Conservation (phyloP, 2,113 vertebrate genomes). For the Apodemus speciosus region DNA sequence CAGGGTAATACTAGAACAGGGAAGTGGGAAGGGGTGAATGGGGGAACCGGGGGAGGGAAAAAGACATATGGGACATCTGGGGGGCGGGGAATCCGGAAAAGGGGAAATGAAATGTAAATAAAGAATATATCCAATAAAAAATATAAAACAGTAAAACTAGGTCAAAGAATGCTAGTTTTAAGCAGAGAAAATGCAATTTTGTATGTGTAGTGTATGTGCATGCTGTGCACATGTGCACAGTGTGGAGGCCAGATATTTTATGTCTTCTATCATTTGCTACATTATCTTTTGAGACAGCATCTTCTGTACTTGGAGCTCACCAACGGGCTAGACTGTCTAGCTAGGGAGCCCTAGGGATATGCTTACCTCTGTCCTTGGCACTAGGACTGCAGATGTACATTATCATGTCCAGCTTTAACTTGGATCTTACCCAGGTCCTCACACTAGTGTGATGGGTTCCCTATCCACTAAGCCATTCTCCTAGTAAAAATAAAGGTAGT, state of each 20-base stretch:
- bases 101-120: no score
- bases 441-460: not conserved
- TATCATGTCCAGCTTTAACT: not conserved
- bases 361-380: not conserved
- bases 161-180: not conserved
- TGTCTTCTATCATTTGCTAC: not conserved
- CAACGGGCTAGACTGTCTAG: not conserved
- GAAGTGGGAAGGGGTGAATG: no score
- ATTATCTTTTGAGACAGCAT: not conserved
- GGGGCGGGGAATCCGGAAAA: no score
- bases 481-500: not conserved
- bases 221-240: no score
- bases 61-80: no score
- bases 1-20: no score
- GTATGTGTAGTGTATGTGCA: not conserved
- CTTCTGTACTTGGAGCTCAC: not conserved
- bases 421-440: not conserved
- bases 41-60: no score
- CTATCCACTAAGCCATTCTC: not conserved
- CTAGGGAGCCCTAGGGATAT: not conserved
- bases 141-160: not conserved
- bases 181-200: not conserved
- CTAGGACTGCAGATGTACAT: not conserved
- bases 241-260: not conserved
- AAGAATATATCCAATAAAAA: no score